Base-by-base conservation (phyloP, 1,140 invertebrate genomes). In the Eubasilissa regina region DNA sequence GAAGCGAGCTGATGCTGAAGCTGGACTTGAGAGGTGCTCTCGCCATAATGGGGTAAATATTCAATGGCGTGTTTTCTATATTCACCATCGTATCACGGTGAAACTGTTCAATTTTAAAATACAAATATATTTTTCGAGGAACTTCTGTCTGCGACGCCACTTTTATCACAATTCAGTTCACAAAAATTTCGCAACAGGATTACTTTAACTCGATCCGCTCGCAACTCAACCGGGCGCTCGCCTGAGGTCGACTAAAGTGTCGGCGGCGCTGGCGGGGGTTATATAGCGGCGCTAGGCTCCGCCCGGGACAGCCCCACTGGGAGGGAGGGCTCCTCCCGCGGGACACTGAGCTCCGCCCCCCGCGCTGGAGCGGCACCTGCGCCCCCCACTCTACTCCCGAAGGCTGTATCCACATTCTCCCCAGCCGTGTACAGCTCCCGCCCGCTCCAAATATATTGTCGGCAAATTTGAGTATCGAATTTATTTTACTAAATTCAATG, bases 1-100 rank as follows among this genome's bases (percentile, higher is more conserved):
- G 83, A 35, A 95, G 92, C 43, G 92, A 90, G 76, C 93, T 93
- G 64, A 95, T 95, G 77, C 92, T 94, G 85, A 95, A 95, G 75
- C 90, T 93, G 12, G 92, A 94, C 83, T 93, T 93, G 0, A 93
- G 84, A 0, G 92, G 91, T 72, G 91, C 89, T 44, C 91, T 87
- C 35, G 91, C 89, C 84, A 91, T 91, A 6, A 90, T 89, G 51
- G 87, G 88, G 81, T 91, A 88, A 82, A 88, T 85, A 43, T 86
- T 85, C 73, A 87, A 87, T 75, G 87, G 85, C 25, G 79, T 81
- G 56, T 76, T 81, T 79, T 83, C 82, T 25, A 81, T 83, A 77
- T 81, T 83, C 78, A 83, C 81, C 81, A 83, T 83, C 78, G 81
- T 83, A 83, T 82, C 77, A 70, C 72, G 47, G 47, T 43, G 44